Percentiles rank a stretch among this genome's conserved stretches.
Conservation (phyloP, 2,113 vertebrate genomes). For the Tyto alba region DNA sequence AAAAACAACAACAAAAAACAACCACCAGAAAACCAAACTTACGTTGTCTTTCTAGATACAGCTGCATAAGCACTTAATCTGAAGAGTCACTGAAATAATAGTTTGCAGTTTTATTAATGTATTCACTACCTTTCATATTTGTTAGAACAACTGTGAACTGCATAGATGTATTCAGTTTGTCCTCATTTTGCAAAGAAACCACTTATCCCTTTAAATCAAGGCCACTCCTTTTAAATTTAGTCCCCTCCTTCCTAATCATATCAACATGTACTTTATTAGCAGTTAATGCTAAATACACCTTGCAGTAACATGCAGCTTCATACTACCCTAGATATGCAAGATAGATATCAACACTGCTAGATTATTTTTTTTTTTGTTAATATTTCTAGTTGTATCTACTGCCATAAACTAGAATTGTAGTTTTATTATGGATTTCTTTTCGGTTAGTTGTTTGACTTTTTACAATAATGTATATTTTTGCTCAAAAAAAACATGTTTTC, state of each 20-base stretch:
- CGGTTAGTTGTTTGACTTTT: neutral
- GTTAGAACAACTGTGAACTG: neutral
- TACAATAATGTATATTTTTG: neutral
- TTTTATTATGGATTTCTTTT: neutral
- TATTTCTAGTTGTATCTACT: neutral
- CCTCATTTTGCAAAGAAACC: neutral
- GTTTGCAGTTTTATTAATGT: neutral
- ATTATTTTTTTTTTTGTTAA: neutral
- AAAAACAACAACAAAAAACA: neutral
- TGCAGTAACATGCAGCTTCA: neutral
- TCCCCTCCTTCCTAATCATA: neutral
- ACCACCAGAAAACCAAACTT: neutral
- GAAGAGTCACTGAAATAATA: neutral
- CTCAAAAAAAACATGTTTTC: neutral
- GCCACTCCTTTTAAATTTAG: neutral
- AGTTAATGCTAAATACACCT: neutral
- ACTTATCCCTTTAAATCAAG: neutral
- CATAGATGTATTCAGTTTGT: neutral
- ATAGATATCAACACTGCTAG: neutral
- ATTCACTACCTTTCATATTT: neutral
- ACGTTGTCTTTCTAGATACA: neutral
- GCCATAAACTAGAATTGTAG: neutral
- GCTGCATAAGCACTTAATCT: neutral
- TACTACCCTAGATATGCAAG: neutral
- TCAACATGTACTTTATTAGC: neutral